These are phyloP conservation scores for Aspiorhynchus laticeps DNA, from an alignment of 2,113 vertebrate species.

Conservation along the genomic window DNA sequence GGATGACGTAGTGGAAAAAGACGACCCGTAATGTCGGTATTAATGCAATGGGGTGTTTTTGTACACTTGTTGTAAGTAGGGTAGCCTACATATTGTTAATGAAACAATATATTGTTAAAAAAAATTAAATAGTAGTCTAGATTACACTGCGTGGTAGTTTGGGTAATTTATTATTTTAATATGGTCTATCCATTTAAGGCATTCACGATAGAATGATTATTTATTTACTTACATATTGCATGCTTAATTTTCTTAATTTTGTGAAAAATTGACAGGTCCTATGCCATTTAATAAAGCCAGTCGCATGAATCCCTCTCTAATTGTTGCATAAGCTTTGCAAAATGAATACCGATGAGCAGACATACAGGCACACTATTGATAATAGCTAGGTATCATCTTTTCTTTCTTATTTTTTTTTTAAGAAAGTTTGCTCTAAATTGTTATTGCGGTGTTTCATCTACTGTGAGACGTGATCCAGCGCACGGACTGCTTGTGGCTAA, in stretches of 20 bases:
- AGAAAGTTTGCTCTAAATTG: too few species aligned
- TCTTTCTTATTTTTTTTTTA: too few species aligned
- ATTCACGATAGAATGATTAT: neutral
- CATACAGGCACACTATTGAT: neutral
- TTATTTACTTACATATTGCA: neutral
- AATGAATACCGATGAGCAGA: neutral
- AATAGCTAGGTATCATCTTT: neutral
- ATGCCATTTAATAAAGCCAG: neutral
- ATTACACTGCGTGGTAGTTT: neutral
- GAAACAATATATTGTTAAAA: too few species aligned
- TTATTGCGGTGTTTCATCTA: neutral
- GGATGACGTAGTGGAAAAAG: slow-evolving; percentile 15
- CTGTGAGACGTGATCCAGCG: slow-evolving; percentile 20
- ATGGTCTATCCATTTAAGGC: neutral
- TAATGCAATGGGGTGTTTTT: too few species aligned
- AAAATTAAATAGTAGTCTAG: too few species aligned
- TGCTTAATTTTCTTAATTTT: neutral
- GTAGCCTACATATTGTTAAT: neutral
- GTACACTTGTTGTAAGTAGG: neutral
- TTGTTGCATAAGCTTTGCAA: neutral
- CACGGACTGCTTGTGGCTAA: neutral
- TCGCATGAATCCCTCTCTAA: neutral
- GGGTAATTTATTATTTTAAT: neutral
- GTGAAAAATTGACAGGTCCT: neutral
- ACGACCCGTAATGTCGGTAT: neutral